phyloP scores from a whole-genome alignment of 2,797 vertebrate genomes.

The Aselliscus stoliczkanus region DNA sequence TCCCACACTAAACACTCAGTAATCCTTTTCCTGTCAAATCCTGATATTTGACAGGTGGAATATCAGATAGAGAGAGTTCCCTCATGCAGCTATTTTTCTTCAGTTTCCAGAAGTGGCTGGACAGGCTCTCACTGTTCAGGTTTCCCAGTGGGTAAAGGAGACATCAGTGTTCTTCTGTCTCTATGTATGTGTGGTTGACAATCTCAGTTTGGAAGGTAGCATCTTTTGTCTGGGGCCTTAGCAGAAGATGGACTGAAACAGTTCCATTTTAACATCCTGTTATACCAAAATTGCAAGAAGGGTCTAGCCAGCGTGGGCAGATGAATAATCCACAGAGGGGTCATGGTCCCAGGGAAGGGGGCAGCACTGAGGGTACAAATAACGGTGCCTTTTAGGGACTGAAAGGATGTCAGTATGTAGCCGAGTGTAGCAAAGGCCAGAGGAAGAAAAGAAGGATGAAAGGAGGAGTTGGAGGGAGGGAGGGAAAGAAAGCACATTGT shows the following conservation, averaged over 20 bases:
- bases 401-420: not conserved
- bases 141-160: not conserved
- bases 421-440: not conserved
- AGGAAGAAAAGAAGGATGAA: not conserved
- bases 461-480: too few species aligned
- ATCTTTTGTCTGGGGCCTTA: not conserved
- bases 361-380: not conserved
- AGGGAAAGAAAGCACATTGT: not conserved
- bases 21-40: not conserved
- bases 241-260: not conserved
- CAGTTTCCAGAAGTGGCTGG: not conserved
- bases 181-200: not conserved
- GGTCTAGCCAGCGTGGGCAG: too few species aligned
- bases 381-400: not conserved
- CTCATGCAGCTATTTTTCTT: not conserved
- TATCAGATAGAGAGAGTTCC: not conserved
- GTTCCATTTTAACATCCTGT: not conserved
- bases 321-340: too few species aligned
- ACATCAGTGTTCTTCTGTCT: not conserved
- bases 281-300: not conserved
- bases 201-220: not conserved
- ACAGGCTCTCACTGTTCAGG: not conserved
- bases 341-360: fast-evolving
- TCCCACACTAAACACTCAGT: fast-evolving
- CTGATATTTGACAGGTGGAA: not conserved